A percentile compares a stretch with the other conserved stretches of the same genome.
Conservation (phyloP, 2,888 invertebrate genomes). For the Capitulum mitella region DNA sequence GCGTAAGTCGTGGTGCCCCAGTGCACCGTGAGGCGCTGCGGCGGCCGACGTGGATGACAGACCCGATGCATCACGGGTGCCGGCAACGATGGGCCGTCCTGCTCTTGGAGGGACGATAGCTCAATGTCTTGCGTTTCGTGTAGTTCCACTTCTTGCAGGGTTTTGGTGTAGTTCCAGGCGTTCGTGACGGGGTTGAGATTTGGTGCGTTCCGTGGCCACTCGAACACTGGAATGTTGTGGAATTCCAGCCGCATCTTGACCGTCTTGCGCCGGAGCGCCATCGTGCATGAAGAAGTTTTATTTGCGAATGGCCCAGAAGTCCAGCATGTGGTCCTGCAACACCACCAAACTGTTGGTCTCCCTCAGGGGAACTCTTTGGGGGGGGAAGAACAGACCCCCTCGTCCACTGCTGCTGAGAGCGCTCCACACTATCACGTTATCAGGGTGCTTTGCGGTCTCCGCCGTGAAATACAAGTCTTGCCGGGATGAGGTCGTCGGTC, state of each 20-base stretch:
- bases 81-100: too few relatives aligned
- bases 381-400: constrained; percentile 25
- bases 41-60: too few relatives aligned
- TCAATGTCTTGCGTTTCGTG: not conserved
- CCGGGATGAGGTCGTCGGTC: not conserved
- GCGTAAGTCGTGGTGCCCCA: too few relatives aligned
- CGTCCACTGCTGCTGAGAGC: not conserved
- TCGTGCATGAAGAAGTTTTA: not conserved
- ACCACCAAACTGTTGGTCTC: not conserved
- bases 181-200: constrained; percentile 1
- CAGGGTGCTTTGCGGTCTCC: constrained; percentile 26
- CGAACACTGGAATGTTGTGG: constrained; percentile 3
- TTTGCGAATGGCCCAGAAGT: not conserved
- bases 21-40: too few relatives aligned
- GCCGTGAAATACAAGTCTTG: constrained; percentile 28
- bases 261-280: constrained; percentile 5
- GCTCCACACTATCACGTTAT: constrained; percentile 27
- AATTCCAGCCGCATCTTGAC: not conserved
- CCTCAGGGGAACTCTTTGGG: constrained; percentile 26
- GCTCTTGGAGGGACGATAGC: not conserved
- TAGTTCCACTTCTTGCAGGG: too few relatives aligned
- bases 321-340: not conserved
- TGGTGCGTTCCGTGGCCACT: constrained; percentile 16
- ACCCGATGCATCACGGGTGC: too few relatives aligned
- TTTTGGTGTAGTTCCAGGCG: not conserved